A percentile compares a stretch with the other conserved stretches of the same genome.
Evolutionary conservation across 2,888 invertebrate species (phyloP).

Genomic region (Halocaridina rubra): DNA sequence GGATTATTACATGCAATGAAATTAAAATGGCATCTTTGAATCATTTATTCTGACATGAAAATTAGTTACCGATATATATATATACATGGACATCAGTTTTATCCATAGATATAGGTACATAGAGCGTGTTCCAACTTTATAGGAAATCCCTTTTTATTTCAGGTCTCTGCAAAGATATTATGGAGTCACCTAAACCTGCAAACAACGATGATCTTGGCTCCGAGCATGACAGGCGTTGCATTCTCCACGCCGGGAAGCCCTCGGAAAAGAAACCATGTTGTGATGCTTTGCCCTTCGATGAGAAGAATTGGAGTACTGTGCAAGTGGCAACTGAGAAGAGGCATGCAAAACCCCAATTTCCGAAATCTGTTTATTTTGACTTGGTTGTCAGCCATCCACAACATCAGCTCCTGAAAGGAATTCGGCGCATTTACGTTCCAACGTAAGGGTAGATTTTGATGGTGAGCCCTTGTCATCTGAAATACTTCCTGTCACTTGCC

Average conservation of each 20-base stretch:
- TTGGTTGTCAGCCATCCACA: not conserved
- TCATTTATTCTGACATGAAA: too few relatives aligned
- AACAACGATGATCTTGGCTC: too few relatives aligned
- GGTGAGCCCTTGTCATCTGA: too few relatives aligned
- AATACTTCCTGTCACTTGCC: not conserved
- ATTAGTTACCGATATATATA: too few relatives aligned
- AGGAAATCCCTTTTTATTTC: not conserved
- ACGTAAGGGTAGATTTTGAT: not conserved
- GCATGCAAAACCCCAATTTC: not conserved
- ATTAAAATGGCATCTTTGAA: not conserved
- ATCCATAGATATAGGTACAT: not conserved
- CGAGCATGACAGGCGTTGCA: not conserved
- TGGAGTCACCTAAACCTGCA: not conserved
- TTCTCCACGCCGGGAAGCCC: slow-evolving; percentile 1
- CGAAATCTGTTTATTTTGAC: not conserved
- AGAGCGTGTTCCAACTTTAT: not conserved
- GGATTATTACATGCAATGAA: not conserved
- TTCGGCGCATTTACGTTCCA: not conserved
- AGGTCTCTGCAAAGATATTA: too few relatives aligned
- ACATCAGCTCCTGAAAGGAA: not conserved
- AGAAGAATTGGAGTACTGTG: not conserved
- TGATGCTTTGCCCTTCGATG: not conserved
- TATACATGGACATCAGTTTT: too few relatives aligned
- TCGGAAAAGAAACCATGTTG: not conserved
- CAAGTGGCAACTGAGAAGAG: not conserved